Conservation (phyloP, 2,888 invertebrate species). For the Shargacucullia verbasci region DNA sequence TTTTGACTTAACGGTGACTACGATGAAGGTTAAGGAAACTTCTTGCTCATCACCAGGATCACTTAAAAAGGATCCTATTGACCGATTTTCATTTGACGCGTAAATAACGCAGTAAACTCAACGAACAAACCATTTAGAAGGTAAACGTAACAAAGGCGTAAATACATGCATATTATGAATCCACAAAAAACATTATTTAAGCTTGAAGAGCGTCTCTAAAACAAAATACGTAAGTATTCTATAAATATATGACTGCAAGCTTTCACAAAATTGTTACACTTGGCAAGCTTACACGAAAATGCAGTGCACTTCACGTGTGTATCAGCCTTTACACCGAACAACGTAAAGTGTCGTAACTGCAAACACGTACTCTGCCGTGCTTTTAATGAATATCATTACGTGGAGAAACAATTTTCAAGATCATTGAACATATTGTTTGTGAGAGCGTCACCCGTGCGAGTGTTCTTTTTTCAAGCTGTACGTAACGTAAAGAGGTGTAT, state of each 20-base stretch:
- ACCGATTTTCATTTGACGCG: no score
- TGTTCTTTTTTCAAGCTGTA: conserved; percentile 30
- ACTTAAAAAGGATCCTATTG: no score
- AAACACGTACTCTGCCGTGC: conserved; percentile 9
- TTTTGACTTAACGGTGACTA: no score
- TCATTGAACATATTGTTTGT: conserved; percentile 57
- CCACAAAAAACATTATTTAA: no score
- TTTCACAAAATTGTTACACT: not conserved
- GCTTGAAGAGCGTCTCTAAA: no score
- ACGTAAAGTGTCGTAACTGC: conserved; percentile 16
- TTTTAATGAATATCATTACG: conserved; percentile 46
- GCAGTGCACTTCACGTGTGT: conserved; percentile 1
- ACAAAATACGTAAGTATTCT: not conserved
- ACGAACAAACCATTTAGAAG: no score
- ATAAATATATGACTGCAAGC: not conserved
- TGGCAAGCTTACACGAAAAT: not conserved
- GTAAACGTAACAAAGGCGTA: no score
- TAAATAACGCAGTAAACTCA: no score
- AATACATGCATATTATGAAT: no score
- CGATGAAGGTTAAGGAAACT: no score
- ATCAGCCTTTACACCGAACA: conserved; percentile 3
- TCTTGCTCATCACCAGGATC: no score
- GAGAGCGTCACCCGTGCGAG: conserved; percentile 5
- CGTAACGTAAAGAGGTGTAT: conserved; percentile 1
- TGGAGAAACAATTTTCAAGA: conserved; percentile 53